These are phyloP conservation scores for Mermis nigrescens DNA, from an alignment of 2,888 invertebrate species.

Conservation along the genomic window DNA sequence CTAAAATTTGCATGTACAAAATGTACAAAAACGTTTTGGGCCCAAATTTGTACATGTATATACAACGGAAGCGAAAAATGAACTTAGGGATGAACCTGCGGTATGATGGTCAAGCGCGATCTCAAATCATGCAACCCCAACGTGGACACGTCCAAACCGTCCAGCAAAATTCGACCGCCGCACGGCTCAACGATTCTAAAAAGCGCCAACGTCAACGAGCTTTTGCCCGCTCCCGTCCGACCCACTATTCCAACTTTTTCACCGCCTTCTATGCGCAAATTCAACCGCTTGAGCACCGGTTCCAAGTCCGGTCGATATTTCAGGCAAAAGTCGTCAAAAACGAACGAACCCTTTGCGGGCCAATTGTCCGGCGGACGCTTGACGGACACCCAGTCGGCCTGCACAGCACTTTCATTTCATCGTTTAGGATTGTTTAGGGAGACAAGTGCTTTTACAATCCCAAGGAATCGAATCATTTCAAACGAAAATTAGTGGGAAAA, in stretches of 20 bases:
- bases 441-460: too few species aligned
- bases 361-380: slow-evolving; percentile 49
- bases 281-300: slow-evolving; percentile 41
- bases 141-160: slow-evolving; percentile 19
- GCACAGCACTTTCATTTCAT: too few species aligned
- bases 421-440: too few species aligned
- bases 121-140: slow-evolving; percentile 5
- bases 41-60: too few species aligned
- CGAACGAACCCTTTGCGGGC: slow-evolving; percentile 61
- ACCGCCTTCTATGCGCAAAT: slow-evolving; percentile 40
- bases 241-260: slow-evolving; percentile 41
- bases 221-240: slow-evolving; percentile 20
- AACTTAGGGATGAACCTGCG: slow-evolving; percentile 2
- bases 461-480: too few species aligned
- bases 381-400: slow-evolving; percentile 38
- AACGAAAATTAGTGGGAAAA: too few species aligned
- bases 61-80: too few species aligned
- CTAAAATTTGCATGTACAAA: too few species aligned
- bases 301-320: slow-evolving; percentile 59
- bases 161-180: slow-evolving; percentile 26
- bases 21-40: too few species aligned
- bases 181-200: slow-evolving; percentile 31
- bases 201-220: slow-evolving; percentile 28
- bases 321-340: slow-evolving; percentile 60
- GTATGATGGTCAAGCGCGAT: slow-evolving; percentile 6